Conservation (phyloP, 2,888 invertebrate genomes). For the Desoria tigrina region DNA sequence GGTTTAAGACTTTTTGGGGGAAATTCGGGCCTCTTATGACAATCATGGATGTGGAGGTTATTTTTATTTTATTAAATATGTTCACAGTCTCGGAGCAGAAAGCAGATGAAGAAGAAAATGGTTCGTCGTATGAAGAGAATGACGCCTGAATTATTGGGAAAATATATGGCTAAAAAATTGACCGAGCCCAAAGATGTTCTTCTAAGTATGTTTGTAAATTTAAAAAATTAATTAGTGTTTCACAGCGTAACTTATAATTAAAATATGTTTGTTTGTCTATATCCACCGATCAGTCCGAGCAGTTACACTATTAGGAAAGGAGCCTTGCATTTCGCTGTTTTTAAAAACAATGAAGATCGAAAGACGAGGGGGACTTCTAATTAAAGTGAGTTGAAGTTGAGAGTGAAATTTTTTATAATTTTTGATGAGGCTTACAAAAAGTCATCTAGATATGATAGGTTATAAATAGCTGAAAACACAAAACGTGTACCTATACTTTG, state of each 20-base stretch:
- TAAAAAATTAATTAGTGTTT: neutral
- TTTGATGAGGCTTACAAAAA: too few relatives aligned
- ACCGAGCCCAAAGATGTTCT: slow-evolving; percentile 40
- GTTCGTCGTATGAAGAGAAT: slow-evolving; percentile 29
- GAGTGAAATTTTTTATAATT: too few relatives aligned
- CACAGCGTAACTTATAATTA: neutral
- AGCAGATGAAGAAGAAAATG: slow-evolving; percentile 26
- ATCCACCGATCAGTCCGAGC: slow-evolving; percentile 52
- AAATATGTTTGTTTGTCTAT: neutral
- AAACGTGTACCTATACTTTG: too few relatives aligned
- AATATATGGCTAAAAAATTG: slow-evolving; percentile 46
- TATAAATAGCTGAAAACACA: too few relatives aligned
- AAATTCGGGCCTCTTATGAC: neutral
- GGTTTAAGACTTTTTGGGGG: neutral
- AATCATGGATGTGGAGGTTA: neutral
- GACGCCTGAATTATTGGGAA: slow-evolving; percentile 33
- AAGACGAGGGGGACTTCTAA: slow-evolving; percentile 57
- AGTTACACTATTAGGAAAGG: slow-evolving; percentile 55
- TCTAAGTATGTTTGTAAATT: slow-evolving; percentile 22
- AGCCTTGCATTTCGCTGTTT: slow-evolving; percentile 55
- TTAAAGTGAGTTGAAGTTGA: too few relatives aligned
- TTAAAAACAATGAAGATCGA: slow-evolving; percentile 57
- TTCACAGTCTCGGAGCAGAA: neutral
- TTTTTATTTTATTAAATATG: neutral
- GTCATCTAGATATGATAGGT: too few relatives aligned